phyloP scores from a whole-genome alignment of 1,140 invertebrate species.

The Nilaparvata lugens region DNA sequence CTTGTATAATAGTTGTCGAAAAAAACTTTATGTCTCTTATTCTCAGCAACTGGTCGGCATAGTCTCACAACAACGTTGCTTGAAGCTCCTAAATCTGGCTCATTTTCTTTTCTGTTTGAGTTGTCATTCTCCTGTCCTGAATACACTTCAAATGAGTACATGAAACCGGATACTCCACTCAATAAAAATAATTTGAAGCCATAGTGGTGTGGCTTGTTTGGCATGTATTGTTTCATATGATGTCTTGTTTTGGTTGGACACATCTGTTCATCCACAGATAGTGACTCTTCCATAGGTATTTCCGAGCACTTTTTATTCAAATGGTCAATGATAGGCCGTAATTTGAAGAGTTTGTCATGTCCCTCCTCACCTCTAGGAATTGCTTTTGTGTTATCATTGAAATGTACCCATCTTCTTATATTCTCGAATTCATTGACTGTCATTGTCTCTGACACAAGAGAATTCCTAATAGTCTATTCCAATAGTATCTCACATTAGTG shows the following conservation, averaged over 20 bases:
- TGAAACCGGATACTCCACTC: neutral
- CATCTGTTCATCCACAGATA: constrained; percentile 2
- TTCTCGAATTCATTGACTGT: neutral
- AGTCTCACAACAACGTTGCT: constrained; percentile 21
- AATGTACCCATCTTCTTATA: neutral
- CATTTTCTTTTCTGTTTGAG: neutral
- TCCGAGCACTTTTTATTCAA: neutral
- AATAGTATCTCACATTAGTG: neutral
- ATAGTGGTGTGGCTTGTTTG: neutral
- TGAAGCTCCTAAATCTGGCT: constrained; percentile 19
- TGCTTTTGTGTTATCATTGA: neutral
- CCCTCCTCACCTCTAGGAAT: neutral
- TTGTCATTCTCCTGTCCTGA: neutral
- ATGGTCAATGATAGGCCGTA: neutral
- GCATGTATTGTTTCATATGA: neutral
- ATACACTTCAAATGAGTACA: neutral
- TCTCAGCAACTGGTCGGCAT: constrained; percentile 11
- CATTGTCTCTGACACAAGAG: neutral
- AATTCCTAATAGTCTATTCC: neutral
- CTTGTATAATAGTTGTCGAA: constrained; percentile 23
- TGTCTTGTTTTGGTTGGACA: neutral
- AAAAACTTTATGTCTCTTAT: constrained; percentile 19
- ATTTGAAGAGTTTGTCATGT: neutral
- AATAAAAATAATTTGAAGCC: neutral
- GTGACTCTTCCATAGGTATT: neutral